A percentile compares a stretch with the other conserved stretches of the same genome.
These are phyloP conservation scores for Macroramphosus scolopax DNA, from an alignment of 2,797 vertebrate species.

Conservation along the genomic window DNA sequence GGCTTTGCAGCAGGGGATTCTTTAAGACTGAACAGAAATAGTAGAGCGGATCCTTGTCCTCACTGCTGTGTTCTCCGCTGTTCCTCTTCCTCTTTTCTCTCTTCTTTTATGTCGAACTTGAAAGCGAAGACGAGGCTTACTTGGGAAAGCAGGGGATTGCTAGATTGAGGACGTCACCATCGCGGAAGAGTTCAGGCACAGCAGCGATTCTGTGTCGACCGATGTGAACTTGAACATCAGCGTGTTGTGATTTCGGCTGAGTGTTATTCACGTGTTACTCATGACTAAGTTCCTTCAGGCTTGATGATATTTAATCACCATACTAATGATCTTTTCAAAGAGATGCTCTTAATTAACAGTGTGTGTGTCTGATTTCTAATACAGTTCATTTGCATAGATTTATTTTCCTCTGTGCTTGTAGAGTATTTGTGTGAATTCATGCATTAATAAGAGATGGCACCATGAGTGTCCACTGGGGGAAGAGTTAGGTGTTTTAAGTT, in stretches of 20 bases:
- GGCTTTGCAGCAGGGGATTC: constrained; percentile 46
- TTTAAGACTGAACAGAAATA: constrained; percentile 42
- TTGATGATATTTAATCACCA: constrained; percentile 43
- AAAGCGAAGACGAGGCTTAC: constrained; percentile 46
- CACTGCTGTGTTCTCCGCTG: constrained; percentile 22
- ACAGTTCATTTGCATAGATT: constrained; percentile 3
- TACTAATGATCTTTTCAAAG: constrained; percentile 34
- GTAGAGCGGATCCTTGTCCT: constrained; percentile 37
- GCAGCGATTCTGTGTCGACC: constrained; percentile 13
- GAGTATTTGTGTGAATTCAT: constrained; percentile 14
- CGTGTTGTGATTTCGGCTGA: constrained; percentile 32
- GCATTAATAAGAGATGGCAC: constrained; percentile 10
- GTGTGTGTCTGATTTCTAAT: constrained; percentile 14
- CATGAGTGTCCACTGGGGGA: constrained; percentile 3
- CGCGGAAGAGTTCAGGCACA: constrained; percentile 25
- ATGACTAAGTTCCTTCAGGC: constrained; percentile 33
- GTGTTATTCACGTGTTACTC: constrained; percentile 59
- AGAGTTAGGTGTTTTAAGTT: constrained; percentile 25
- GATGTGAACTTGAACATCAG: constrained; percentile 27
- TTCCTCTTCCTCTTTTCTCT: constrained; percentile 32
- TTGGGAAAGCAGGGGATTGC: constrained; percentile 30
- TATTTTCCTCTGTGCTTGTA: neutral
- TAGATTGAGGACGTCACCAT: constrained; percentile 22
- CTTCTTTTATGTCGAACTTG: constrained; percentile 55
- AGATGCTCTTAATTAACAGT: constrained; percentile 28